Conservation (phyloP, 2,113 vertebrate genomes). For the Microcebus griseorufus region DNA sequence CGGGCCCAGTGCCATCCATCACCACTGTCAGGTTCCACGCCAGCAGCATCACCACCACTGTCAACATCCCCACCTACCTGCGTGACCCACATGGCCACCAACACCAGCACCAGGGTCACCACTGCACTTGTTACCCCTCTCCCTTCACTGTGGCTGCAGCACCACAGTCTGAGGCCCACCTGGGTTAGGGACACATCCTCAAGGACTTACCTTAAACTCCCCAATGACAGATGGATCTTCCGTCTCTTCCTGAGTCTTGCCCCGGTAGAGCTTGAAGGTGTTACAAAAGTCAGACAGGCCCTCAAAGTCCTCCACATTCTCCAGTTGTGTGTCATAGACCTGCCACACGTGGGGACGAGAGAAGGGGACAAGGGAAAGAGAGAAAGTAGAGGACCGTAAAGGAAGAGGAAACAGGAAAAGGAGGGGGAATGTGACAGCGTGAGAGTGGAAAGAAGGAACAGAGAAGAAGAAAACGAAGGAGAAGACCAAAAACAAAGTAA, state of each 20-base stretch:
- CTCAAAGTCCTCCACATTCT: constrained; percentile 89
- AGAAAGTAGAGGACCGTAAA: background rate
- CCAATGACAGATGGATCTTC: constrained; percentile 96
- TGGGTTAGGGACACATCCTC: background rate
- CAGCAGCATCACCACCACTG: background rate
- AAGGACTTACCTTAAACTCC: constrained; percentile 93
- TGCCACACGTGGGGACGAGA: constrained; percentile 63
- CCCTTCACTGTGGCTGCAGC: background rate
- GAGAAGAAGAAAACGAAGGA: background rate
- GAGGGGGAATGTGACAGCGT: background rate
- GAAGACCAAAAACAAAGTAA: background rate
- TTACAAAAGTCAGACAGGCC: constrained; percentile 95
- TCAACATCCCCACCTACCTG: background rate
- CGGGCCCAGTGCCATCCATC: background rate
- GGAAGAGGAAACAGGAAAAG: background rate
- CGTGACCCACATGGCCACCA: background rate
- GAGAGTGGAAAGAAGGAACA: background rate
- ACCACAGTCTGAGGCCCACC: background rate
- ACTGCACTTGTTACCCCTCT: fast-evolving
- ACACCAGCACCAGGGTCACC: background rate
- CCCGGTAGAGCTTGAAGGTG: constrained; percentile 94
- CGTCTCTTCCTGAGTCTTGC: constrained; percentile 89
- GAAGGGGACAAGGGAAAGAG: background rate
- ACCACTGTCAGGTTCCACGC: background rate
- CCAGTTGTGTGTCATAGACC: constrained; percentile 92